A percentile compares a stretch with the other conserved stretches of the same genome.
phyloP scores from a whole-genome alignment of 1,140 invertebrate species.

The Phthorimaea operculella region DNA sequence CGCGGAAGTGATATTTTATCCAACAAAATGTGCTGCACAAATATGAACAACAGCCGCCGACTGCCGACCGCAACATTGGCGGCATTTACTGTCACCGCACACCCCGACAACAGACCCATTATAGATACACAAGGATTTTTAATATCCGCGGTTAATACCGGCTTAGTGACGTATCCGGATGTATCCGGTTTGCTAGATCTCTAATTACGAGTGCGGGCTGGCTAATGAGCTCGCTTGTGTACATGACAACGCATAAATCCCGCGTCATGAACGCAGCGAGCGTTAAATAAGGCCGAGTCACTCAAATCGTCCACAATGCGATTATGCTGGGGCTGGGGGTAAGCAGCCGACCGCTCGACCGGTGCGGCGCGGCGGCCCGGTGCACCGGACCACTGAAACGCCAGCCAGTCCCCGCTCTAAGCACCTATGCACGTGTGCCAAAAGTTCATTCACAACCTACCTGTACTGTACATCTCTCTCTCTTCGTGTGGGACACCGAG shows the following conservation, averaged over 20 bases:
- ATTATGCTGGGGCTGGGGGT: slow-evolving; percentile 41
- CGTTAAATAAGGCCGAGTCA: slow-evolving; percentile 56
- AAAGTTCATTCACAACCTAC: slow-evolving; percentile 15
- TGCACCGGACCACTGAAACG: no score
- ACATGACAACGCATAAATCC: slow-evolving; percentile 62
- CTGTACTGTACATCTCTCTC: no score
- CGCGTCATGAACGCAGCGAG: slow-evolving; percentile 53
- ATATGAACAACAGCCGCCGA: slow-evolving; percentile 23
- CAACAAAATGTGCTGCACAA: slow-evolving; percentile 32
- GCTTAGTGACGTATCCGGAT: slow-evolving; percentile 14
- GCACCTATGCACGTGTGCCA: slow-evolving; percentile 11
- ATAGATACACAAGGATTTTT: slow-evolving; percentile 8
- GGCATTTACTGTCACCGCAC: slow-evolving; percentile 9
- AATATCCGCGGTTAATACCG: slow-evolving; percentile 9
- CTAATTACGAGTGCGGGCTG: slow-evolving; percentile 55
- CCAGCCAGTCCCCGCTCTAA: no score
- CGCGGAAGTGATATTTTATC: slow-evolving; percentile 49
- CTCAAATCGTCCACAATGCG: slow-evolving; percentile 58
- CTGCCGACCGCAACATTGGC: slow-evolving; percentile 24
- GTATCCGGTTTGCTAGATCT: slow-evolving; percentile 23
- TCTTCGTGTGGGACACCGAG: no score
- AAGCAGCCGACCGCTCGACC: background rate
- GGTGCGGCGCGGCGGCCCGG: no score
- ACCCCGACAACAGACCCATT: background rate
- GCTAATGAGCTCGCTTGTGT: slow-evolving; percentile 51